phyloP scores from a whole-genome alignment of 2,888 invertebrate species.

The Pherbina coryleti region DNA sequence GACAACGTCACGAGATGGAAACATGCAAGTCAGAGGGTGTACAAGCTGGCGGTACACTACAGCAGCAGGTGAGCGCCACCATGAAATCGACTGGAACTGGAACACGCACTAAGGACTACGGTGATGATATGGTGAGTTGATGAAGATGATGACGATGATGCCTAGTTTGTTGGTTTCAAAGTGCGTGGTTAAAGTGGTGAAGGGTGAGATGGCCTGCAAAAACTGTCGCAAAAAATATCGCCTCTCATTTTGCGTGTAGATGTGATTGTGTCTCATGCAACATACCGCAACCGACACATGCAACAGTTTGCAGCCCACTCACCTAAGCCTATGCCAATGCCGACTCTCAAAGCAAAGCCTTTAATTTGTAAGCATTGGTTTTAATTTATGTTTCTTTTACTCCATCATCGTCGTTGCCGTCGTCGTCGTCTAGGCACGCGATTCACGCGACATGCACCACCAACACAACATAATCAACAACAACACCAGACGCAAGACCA shows the following conservation, averaged over 20 bases:
- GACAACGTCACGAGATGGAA: constrained; percentile 73
- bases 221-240: background rate
- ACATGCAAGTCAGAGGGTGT: constrained; percentile 83
- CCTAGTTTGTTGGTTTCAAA: too few species aligned
- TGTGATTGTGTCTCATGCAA: background rate
- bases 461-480: constrained; percentile 81
- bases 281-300: background rate
- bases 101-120: constrained; percentile 74
- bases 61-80: constrained; percentile 72
- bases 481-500: constrained; percentile 84
- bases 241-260: too few species aligned
- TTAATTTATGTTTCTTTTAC: constrained; percentile 3
- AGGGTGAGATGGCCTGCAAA: background rate
- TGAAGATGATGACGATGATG: background rate
- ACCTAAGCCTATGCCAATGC: background rate
- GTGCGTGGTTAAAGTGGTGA: background rate
- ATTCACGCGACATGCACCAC: constrained; percentile 75
- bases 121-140: constrained; percentile 75
- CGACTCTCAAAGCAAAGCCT: background rate
- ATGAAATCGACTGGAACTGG: constrained; percentile 77
- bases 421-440: constrained; percentile 71
- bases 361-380: constrained; percentile 1
- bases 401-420: constrained; percentile 60
- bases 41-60: constrained; percentile 70
- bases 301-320: constrained; percentile 20